Conservation (phyloP, 1,140 invertebrate genomes). For the Varroa destructor region DNA sequence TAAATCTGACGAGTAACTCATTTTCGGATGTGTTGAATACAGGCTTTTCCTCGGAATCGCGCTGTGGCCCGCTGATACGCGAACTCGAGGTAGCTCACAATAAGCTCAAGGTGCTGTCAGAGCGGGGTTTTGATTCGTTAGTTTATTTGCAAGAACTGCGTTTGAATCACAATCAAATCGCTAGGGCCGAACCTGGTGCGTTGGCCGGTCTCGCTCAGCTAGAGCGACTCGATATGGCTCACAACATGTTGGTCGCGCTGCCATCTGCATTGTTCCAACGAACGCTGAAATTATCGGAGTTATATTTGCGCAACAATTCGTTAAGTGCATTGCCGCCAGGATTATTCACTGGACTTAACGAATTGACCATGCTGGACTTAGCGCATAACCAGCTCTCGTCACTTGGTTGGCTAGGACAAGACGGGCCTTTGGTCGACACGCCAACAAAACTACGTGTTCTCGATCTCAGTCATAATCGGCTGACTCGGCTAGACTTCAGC, state of each 20-base stretch:
- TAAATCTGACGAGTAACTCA: constrained; percentile 52
- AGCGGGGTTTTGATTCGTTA: constrained; percentile 58
- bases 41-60: constrained; percentile 21
- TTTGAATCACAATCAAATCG: constrained; percentile 60
- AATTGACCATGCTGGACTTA: constrained; percentile 67
- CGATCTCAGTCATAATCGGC: constrained; percentile 67
- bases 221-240: constrained; percentile 58
- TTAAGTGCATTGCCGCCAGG: constrained; percentile 59
- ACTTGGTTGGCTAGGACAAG: constrained; percentile 56
- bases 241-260: constrained; percentile 64
- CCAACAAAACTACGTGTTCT: constrained; percentile 69
- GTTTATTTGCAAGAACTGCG: constrained; percentile 58
- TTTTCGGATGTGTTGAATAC: constrained; percentile 39
- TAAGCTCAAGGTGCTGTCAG: constrained; percentile 59
- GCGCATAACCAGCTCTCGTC: constrained; percentile 70
- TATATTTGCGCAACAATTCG: constrained; percentile 72
- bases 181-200: constrained; percentile 54
- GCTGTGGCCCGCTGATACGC: not conserved
- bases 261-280: constrained; percentile 69
- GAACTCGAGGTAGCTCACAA: constrained; percentile 63
- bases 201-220: constrained; percentile 53
- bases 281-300: constrained; percentile 58
- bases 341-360: constrained; percentile 59
- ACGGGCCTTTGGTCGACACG: constrained; percentile 57
- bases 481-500: constrained; percentile 61